Evolutionary conservation across 2,113 vertebrate genomes (phyloP), one percentile per base, ranked within the genome.

Genomic region (Phaethornis superciliosus): DNA sequence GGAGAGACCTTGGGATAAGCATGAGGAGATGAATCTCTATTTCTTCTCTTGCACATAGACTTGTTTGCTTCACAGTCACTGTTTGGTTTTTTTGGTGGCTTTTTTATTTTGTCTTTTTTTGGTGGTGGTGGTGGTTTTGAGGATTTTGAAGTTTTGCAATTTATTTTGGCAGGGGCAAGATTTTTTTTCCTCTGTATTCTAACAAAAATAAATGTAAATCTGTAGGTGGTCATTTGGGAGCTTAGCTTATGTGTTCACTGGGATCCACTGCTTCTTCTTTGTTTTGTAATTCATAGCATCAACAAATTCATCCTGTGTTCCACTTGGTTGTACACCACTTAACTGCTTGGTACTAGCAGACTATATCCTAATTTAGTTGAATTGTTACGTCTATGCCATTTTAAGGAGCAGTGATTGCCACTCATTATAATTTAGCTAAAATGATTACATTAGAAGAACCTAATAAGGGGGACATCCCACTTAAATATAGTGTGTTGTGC

Each of bases 301-400:
- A 92, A 83, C 44, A 81, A 81, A 93, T 90, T 58, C 27, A 42
- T 92, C 72, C 49, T 12, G 4, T 0, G 69, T 96, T 93, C 81
- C 77, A 60, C 91, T 94, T 95, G 83, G 81, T 81, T 95, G 83
- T 93, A 74, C 86, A 75, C 89, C 94, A 69, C 89, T 96, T 96
- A 96, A 95, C 91, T 92, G 77, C 89, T 88, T 51, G 49, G 54
- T 92, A 83, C 76, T 87, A 85, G 70, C 35, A 46, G 65, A 94
- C 90, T 90, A 60, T 87, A 89, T 94, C 69, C 94, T 89, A 64
- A 93, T 96, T 96, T 87, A 79, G 65, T 79, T 92, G 95, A 96
- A 81, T 96, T 89, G 94, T 94, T 94, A 75, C 49, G 90, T 94
- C 65, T 79, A 49, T 88, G 85, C 85, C 71, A 75, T 85, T 96